Evolutionary conservation across 2,113 vertebrate species (phyloP), one percentile per base, ranked within the genome.

Genomic region (Tachycineta bicolor): DNA sequence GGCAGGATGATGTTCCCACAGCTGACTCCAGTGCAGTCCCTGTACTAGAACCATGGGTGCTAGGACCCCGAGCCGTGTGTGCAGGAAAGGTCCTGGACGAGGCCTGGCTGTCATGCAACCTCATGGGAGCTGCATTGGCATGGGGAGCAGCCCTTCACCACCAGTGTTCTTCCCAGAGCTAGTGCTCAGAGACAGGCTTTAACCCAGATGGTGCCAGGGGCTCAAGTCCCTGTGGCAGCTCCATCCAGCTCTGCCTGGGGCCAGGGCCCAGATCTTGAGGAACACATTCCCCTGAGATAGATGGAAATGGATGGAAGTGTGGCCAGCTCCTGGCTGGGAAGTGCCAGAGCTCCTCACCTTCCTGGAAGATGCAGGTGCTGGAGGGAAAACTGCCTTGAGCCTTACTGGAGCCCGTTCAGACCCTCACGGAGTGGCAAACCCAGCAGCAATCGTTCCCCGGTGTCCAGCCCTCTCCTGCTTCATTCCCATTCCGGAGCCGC

Each of bases 91-190:
- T 68, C 47, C 43, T 12, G n/a, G 14, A 25, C 0, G 0, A 74
- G n/a, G 65, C 21, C 28, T 3, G 2, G 49, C 13, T 3, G 1
- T 53, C n/a, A 74, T 64, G 79, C 83, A 90, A 34, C 43, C 43
- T 68, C 0, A 0, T 26, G 39, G 13, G 75, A 75, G 23, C 82
- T 43, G 46, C 0, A 0, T 43, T 56, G 31, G 9, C 0, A 2
- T 1, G 12, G 43, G 18, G 34, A 86, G 23, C 85, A 75, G 67
- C 21, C 18, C 47, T 26, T 37, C 39, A n/a, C 19, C n/a, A 47
- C 10, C 23, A 43, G 6, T 1, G 0, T 39, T 20, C 46, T 53
- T 34, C 41, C 37, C 20, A 9, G 53, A 29, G 37, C 58, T 34
- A 34, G 6, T 52, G 70, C 29, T 75, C 23, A 25, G 47, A 73